Evolutionary conservation across 2,888 invertebrate genomes (phyloP).

Genomic region (Megamerina dolium): DNA sequence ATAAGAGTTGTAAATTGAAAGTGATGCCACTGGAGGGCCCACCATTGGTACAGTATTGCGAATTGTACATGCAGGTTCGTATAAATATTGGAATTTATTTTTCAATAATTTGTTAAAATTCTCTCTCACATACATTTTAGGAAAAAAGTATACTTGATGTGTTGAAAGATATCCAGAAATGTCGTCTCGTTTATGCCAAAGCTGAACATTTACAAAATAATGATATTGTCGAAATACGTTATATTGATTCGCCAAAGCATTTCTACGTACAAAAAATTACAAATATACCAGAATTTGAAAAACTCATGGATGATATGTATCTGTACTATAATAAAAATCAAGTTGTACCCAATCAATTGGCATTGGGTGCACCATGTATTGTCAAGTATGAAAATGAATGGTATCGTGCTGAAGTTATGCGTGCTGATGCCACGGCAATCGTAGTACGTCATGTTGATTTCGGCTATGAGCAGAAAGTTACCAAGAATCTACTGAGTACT

Average conservation of each 20-base stretch:
- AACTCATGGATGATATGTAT: constrained; percentile 64
- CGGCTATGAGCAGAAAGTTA: constrained; percentile 84
- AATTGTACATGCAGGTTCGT: constrained; percentile 54
- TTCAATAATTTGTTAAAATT: background rate
- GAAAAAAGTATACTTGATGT: constrained; percentile 37
- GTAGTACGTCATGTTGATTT: constrained; percentile 87
- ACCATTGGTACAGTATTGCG: constrained; percentile 69
- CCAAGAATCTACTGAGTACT: constrained; percentile 55
- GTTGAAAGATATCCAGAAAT: constrained; percentile 37
- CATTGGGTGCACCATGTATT: constrained; percentile 62
- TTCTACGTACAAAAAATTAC: constrained; percentile 68
- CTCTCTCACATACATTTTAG: constrained; percentile 12
- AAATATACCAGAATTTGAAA: constrained; percentile 56
- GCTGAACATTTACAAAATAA: constrained; percentile 35
- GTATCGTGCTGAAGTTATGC: constrained; percentile 80
- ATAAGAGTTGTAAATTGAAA: constrained; percentile 58
- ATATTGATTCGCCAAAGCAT: constrained; percentile 57
- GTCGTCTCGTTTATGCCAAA: constrained; percentile 37
- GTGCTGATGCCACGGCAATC: constrained; percentile 55
- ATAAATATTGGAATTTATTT: background rate
- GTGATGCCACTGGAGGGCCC: constrained; percentile 66
- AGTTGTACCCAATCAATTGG: constrained; percentile 50
- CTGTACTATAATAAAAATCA: constrained; percentile 54
- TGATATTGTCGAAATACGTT: constrained; percentile 45
- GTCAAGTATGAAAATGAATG: constrained; percentile 79